These are phyloP conservation scores for Dusona sp. DNA, from an alignment of 2,888 invertebrate species.

Conservation along the genomic window DNA sequence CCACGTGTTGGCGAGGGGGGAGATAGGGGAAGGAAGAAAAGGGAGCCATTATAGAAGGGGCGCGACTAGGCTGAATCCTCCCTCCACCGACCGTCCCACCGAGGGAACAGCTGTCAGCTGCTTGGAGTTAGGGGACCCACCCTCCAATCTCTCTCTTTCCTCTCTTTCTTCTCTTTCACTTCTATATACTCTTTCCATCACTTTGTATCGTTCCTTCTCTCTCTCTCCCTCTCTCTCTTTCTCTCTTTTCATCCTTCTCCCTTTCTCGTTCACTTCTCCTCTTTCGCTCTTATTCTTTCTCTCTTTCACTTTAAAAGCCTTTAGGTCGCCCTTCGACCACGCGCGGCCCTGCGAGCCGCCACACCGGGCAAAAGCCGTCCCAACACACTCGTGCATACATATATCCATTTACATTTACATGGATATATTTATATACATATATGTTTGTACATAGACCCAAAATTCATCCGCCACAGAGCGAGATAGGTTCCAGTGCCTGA, in stretches of 20 bases:
- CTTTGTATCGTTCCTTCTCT: conserved; percentile 67
- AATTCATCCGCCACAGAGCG: conserved; percentile 72
- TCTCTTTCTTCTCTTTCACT: conserved; percentile 63
- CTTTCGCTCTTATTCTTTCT: conserved; percentile 51
- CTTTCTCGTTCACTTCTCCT: conserved; percentile 63
- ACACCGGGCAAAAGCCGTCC: conserved; percentile 68
- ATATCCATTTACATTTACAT: neutral
- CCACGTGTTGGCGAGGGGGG: conserved; percentile 68
- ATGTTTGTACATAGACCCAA: conserved; percentile 67
- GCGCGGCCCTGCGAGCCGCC: conserved; percentile 61
- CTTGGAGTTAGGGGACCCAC: conserved; percentile 79
- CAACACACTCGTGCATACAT: neutral
- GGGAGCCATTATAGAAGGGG: conserved; percentile 85
- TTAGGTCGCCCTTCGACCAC: conserved; percentile 67
- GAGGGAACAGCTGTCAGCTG: conserved; percentile 85
- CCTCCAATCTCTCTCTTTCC: conserved; percentile 74
- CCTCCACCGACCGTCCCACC: conserved; percentile 84
- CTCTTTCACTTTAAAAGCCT: conserved; percentile 69
- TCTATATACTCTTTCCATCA: conserved; percentile 70
- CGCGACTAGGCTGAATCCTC: conserved; percentile 85
- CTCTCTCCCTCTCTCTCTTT: conserved; percentile 52
- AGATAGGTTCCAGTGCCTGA: conserved; percentile 66
- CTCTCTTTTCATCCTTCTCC: conserved; percentile 49
- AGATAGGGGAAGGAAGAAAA: conserved; percentile 84
- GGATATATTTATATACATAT: neutral